A percentile compares a stretch with the other conserved stretches of the same genome.
Conservation (phyloP, 2,797 vertebrate species). For the Rhyacichthys aspro region DNA sequence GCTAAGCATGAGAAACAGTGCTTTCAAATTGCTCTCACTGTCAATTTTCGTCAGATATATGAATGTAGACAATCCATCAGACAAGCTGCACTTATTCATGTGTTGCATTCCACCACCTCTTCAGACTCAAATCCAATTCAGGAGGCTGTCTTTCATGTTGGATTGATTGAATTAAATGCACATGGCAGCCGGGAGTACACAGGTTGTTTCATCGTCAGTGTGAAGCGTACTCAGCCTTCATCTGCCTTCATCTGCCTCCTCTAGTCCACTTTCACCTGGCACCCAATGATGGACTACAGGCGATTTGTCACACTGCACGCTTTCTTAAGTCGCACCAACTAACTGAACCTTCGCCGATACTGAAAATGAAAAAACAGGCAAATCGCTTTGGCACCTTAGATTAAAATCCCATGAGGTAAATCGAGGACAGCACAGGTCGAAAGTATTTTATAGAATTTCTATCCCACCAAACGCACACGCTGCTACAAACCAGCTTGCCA, state of each 20-base stretch:
- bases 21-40: conserved; percentile 8
- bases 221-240: background rate
- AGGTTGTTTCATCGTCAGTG: conserved; percentile 45
- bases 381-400: conserved; percentile 43
- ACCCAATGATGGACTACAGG: conserved; percentile 59
- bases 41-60: conserved; percentile 8
- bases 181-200: conserved; percentile 20
- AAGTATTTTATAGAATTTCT: conserved; percentile 28
- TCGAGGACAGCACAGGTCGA: conserved; percentile 16
- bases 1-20: background rate
- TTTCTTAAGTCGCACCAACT: conserved; percentile 36
- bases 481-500: conserved; percentile 29
- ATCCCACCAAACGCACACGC: conserved; percentile 6
- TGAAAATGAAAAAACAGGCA: conserved; percentile 48
- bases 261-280: conserved; percentile 42
- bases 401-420: conserved; percentile 29
- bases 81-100: background rate
- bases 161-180: conserved; percentile 34
- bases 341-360: conserved; percentile 46
- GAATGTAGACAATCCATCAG: conserved; percentile 8
- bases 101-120: conserved; percentile 14
- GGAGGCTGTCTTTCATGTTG: conserved; percentile 20
- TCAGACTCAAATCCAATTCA: conserved; percentile 25
- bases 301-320: conserved; percentile 30
- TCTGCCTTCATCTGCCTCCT: conserved; percentile 30